Conservation (phyloP, 2,797 vertebrate genomes). For the Rhadinocentrus ornatus region DNA sequence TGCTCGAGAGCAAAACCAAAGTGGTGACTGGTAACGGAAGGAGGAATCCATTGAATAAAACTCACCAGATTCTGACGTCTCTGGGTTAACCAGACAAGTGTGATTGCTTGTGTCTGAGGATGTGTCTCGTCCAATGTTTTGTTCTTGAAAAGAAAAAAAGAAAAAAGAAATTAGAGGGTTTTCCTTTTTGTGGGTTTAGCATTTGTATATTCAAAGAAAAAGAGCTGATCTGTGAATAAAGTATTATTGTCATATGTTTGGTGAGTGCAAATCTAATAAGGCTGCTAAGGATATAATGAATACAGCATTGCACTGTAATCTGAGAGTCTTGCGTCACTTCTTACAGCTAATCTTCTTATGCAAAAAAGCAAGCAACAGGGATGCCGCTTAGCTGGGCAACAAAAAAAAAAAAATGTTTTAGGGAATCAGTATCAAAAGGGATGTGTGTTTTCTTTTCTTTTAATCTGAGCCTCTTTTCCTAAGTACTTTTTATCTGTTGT, state of each 20-base stretch:
- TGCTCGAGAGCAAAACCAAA: constrained; percentile 4
- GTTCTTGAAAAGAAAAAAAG: neutral
- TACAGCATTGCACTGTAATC: constrained; percentile 47
- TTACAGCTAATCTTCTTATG: constrained; percentile 62
- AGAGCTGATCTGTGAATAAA: constrained; percentile 30
- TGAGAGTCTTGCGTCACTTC: constrained; percentile 51
- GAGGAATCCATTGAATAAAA: constrained; percentile 16
- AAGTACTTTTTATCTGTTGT: constrained; percentile 2
- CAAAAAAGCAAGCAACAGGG: constrained; percentile 36
- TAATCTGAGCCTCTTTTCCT: constrained; percentile 7
- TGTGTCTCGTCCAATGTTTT: constrained; percentile 18
- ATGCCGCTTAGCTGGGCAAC: constrained; percentile 33
- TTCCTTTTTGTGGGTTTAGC: constrained; percentile 30
- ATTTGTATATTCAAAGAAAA: constrained; percentile 36
- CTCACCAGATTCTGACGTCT: constrained; percentile 26
- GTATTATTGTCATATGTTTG: constrained; percentile 33
- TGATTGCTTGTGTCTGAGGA: constrained; percentile 37
- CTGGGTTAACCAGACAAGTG: constrained; percentile 32
- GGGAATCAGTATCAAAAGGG: constrained; percentile 17
- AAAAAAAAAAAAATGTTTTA: constrained; percentile 37
- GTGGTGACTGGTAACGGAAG: constrained; percentile 30
- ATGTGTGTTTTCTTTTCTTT: neutral
- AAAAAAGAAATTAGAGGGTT: neutral
- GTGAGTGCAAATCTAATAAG: constrained; percentile 51
- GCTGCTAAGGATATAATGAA: constrained; percentile 49